Evolutionary conservation across 2,888 invertebrate species (phyloP).

Genomic region (Slavum lentiscoides): DNA sequence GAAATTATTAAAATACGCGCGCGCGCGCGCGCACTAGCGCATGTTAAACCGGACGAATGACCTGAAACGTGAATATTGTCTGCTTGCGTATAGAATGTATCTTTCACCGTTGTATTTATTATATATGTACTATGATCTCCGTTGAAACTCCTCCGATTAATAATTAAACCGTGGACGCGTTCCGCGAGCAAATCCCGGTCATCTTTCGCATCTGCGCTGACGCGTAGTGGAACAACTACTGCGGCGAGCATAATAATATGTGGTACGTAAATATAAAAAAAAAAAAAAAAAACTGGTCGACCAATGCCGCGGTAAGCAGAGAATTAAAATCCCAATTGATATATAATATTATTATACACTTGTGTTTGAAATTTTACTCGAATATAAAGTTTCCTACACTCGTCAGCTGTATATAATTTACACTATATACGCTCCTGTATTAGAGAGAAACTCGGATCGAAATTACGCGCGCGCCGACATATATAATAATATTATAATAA

Average conservation of each 20-base stretch:
- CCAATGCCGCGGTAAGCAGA: background rate
- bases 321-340: background rate
- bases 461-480: too few relatives aligned
- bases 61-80: conserved; percentile 37
- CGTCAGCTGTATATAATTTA: too few relatives aligned
- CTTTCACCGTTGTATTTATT: conserved; percentile 51
- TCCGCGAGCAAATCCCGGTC: conserved; percentile 45
- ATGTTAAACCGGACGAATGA: conserved; percentile 50
- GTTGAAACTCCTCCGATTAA: conserved; percentile 41
- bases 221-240: background rate
- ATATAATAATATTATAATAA: too few relatives aligned
- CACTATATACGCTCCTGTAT: too few relatives aligned
- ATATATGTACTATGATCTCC: background rate
- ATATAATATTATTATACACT: background rate
- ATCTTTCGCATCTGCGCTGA: conserved; percentile 33
- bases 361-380: too few relatives aligned
- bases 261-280: too few relatives aligned
- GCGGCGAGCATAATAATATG: too few relatives aligned
- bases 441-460: too few relatives aligned
- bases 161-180: conserved; percentile 50
- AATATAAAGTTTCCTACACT: too few relatives aligned
- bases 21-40: background rate
- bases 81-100: conserved; percentile 44
- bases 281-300: background rate
- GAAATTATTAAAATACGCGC: conserved; percentile 36